These are phyloP conservation scores for Cromileptes altivelis DNA, from an alignment of 2,113 vertebrate species.

Conservation along the genomic window DNA sequence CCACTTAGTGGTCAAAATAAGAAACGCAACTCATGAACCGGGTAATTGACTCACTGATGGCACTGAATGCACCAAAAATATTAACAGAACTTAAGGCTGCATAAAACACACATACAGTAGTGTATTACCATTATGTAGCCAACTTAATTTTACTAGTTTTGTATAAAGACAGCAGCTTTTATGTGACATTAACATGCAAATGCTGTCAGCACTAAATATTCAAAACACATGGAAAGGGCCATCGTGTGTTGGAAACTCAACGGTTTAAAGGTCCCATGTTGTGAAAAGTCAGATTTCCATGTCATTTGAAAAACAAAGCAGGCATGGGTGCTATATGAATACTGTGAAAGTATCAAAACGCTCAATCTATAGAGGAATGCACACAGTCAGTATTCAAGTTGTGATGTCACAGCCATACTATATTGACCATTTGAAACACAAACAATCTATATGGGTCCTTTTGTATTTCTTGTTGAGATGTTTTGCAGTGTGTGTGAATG, in stretches of 20 bases:
- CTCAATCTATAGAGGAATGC: too few relatives aligned
- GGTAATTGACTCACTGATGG: neutral
- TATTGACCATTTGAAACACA: too few relatives aligned
- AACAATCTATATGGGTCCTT: too few relatives aligned
- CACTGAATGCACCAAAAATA: neutral
- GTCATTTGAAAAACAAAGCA: too few relatives aligned
- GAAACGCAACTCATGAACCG: neutral
- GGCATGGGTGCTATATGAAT: too few relatives aligned
- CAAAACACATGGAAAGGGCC: neutral
- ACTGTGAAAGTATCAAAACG: too few relatives aligned
- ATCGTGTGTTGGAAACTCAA: neutral
- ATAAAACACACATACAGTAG: neutral
- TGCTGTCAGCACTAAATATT: neutral
- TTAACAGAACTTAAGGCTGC: neutral
- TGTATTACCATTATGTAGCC: neutral
- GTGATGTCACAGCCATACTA: too few relatives aligned
- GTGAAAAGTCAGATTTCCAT: too few relatives aligned
- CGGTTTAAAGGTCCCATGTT: neutral
- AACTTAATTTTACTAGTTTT: neutral
- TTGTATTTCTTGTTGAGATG: too few relatives aligned
- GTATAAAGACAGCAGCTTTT: neutral
- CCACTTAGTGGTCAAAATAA: constrained; percentile 41
- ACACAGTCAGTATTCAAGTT: too few relatives aligned
- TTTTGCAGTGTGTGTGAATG: too few relatives aligned
- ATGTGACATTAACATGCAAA: neutral